phyloP scores from a whole-genome alignment of 1,140 invertebrate species.

The Alviniconcha marisindica region DNA sequence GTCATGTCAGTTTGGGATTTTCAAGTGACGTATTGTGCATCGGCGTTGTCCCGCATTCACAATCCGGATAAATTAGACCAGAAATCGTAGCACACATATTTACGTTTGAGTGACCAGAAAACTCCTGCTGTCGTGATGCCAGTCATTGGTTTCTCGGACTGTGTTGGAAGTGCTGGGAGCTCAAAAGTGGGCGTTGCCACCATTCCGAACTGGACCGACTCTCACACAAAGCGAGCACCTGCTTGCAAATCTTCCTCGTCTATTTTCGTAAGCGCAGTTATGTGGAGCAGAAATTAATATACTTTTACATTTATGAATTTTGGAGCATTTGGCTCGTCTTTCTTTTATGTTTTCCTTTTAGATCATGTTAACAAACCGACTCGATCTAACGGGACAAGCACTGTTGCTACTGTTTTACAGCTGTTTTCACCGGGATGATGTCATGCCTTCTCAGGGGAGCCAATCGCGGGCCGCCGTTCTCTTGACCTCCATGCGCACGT shows the following conservation, averaged over 20 bases:
- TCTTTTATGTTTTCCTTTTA: background rate
- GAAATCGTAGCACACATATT: too few species aligned
- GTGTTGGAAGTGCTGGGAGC: background rate
- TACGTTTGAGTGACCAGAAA: background rate
- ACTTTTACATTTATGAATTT: background rate
- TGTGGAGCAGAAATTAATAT: background rate
- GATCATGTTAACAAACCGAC: background rate
- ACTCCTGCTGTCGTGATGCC: background rate
- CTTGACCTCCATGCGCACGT: slow-evolving; percentile 68
- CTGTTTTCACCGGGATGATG: slow-evolving; percentile 63
- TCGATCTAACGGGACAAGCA: slow-evolving; percentile 15
- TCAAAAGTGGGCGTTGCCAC: slow-evolving; percentile 39
- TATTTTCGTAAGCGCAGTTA: background rate
- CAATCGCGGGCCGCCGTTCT: slow-evolving; percentile 60
- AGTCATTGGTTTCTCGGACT: background rate
- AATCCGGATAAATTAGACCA: background rate
- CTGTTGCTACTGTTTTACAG: slow-evolving; percentile 45
- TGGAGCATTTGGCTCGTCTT: background rate
- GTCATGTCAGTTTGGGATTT: too few species aligned
- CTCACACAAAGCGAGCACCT: slow-evolving; percentile 18
- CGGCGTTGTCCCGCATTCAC: too few species aligned
- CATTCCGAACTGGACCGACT: background rate
- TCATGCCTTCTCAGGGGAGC: slow-evolving; percentile 63
- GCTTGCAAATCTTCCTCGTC: background rate
- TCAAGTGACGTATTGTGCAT: too few species aligned